Evolutionary conservation across 2,888 invertebrate species (phyloP).

Genomic region (Epinotia brunnichana): DNA sequence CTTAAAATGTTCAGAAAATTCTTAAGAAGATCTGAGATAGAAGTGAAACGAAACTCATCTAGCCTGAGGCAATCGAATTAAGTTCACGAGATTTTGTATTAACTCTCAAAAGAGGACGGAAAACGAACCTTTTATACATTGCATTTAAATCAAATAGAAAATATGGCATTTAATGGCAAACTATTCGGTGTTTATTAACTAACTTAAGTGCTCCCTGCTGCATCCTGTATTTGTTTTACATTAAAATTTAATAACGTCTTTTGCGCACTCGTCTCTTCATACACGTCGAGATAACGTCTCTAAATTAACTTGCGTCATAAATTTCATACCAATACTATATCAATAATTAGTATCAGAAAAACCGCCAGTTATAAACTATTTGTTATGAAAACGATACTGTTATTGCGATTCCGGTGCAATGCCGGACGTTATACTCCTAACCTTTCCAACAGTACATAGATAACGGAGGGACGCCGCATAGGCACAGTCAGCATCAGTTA

Average conservation of each 20-base stretch:
- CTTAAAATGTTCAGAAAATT: not conserved
- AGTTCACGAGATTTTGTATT: not conserved
- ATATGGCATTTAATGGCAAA: not conserved
- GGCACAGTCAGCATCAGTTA: no score
- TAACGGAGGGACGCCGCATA: constrained; percentile 9
- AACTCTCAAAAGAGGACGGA: not conserved
- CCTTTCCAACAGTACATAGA: constrained; percentile 15
- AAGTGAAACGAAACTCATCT: not conserved
- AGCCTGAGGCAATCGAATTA: not conserved
- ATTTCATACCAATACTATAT: no score
- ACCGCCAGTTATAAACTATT: no score
- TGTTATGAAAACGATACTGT: not conserved
- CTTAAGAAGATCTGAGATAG: not conserved
- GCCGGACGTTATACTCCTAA: constrained; percentile 20
- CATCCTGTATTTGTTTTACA: not conserved
- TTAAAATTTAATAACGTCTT: not conserved
- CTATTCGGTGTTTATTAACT: not conserved
- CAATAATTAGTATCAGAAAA: no score
- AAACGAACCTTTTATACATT: not conserved
- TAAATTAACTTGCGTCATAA: no score
- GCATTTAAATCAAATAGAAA: not conserved
- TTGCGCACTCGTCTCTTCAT: no score
- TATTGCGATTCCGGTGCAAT: not conserved
- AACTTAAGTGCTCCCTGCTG: not conserved
- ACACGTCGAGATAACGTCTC: no score